A percentile compares a stretch with the other conserved stretches of the same genome.
Conservation (phyloP, 2,113 vertebrate species). For the Rhizomys pruinosus region DNA sequence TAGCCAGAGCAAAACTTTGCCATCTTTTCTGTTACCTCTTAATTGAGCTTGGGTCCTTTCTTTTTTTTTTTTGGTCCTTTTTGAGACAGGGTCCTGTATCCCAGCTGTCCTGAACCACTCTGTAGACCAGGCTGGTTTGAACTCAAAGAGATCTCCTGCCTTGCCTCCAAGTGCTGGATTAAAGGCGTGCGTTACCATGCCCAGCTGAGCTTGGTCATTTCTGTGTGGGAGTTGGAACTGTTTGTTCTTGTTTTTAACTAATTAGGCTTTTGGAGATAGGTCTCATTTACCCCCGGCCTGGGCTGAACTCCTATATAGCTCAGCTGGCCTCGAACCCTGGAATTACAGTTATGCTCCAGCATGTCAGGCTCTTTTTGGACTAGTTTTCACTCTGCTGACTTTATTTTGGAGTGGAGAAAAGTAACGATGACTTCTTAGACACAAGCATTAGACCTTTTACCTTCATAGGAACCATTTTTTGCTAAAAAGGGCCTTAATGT, state of each 20-base stretch:
- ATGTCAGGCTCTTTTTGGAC: not conserved
- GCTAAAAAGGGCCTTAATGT: not conserved
- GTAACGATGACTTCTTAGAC: not conserved
- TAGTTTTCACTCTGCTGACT: not conserved
- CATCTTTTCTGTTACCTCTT: too few relatives aligned
- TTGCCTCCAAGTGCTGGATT: too few relatives aligned
- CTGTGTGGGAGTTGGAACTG: not conserved
- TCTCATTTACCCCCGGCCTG: not conserved
- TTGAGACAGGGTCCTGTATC: too few relatives aligned
- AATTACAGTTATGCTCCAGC: not conserved
- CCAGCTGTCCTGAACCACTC: too few relatives aligned
- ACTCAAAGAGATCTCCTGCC: too few relatives aligned
- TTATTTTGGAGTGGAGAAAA: not conserved
- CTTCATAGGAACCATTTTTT: constrained; percentile 16
- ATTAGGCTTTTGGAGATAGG: not conserved
- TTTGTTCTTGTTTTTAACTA: not conserved
- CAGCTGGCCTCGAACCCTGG: not conserved
- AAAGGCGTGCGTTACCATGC: too few relatives aligned
- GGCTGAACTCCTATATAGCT: not conserved
- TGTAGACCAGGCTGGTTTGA: too few relatives aligned
- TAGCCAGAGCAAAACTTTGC: too few relatives aligned
- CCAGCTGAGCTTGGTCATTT: not conserved
- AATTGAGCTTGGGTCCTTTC: too few relatives aligned
- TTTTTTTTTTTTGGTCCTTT: too few relatives aligned
- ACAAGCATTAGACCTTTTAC: constrained; percentile 1